Conservation (phyloP, 1,140 invertebrate genomes). For the Apis dorsata region DNA sequence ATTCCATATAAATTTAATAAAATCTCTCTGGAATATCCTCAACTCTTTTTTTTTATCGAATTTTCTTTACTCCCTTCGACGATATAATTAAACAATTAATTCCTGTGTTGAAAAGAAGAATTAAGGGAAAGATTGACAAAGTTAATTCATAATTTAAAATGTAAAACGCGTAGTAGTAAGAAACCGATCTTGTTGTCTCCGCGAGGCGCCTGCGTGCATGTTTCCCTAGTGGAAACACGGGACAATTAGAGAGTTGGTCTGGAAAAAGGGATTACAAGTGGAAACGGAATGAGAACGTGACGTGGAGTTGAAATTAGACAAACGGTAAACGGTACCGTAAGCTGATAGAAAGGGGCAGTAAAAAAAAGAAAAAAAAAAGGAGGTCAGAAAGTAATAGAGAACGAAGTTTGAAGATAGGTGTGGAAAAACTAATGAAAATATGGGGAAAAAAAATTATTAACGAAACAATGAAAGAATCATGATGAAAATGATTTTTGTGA, state of each 20-base stretch:
- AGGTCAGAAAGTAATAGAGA: not conserved
- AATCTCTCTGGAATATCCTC: too few species aligned
- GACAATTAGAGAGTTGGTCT: constrained; percentile 23
- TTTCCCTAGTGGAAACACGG: not conserved
- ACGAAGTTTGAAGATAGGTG: not conserved
- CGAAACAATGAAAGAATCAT: not conserved
- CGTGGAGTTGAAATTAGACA: constrained; percentile 20
- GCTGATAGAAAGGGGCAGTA: not conserved
- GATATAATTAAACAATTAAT: too few species aligned
- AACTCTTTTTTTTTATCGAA: too few species aligned
- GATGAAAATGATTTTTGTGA: too few species aligned
- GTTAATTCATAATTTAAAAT: constrained; percentile 23
- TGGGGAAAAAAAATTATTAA: not conserved
- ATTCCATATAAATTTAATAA: too few species aligned
- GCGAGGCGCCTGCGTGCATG: not conserved
- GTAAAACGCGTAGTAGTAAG: not conserved
- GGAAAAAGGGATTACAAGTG: constrained; percentile 38
- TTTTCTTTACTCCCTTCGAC: too few species aligned
- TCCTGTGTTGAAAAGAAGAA: too few species aligned
- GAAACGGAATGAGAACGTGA: constrained; percentile 37
- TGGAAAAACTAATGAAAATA: not conserved
- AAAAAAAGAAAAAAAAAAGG: not conserved
- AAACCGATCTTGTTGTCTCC: not conserved
- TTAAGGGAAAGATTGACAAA: not conserved
- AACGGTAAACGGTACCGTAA: not conserved